Evolutionary conservation across 2,797 vertebrate species (phyloP).

Genomic region (Simalia tracyae): DNA sequence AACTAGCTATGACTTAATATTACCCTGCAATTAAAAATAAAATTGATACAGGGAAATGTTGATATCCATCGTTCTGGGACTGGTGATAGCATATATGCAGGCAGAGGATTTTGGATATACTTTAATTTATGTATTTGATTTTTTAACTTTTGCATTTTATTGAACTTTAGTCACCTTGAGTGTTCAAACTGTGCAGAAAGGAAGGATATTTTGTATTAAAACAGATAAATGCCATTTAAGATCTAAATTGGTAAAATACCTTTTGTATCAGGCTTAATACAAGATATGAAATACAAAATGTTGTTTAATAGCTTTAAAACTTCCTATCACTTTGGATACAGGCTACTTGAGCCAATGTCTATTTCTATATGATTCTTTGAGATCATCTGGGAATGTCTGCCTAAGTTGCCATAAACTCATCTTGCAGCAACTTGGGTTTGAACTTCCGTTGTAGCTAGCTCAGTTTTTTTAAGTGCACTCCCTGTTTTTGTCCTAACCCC

Average conservation of each 20-base stretch:
- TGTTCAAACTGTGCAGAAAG: not conserved
- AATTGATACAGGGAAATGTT: slow-evolving; percentile 12
- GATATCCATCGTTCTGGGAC: not conserved
- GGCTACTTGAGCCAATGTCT: not conserved
- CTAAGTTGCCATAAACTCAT: not conserved
- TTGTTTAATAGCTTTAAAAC: not conserved
- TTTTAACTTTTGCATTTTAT: not conserved
- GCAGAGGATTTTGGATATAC: not conserved
- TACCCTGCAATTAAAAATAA: slow-evolving; percentile 20
- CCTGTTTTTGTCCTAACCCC: not conserved
- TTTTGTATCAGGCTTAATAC: not conserved
- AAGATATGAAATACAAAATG: not conserved
- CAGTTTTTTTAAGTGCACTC: not conserved
- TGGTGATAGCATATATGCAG: not conserved
- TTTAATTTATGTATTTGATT: not conserved
- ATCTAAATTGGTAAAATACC: not conserved
- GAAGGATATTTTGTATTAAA: not conserved
- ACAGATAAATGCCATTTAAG: not conserved
- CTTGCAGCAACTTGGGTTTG: no score
- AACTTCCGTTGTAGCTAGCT: no score
- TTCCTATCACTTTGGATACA: not conserved
- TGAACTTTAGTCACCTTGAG: not conserved
- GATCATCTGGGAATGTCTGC: not conserved
- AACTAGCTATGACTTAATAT: not conserved
- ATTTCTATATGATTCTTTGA: not conserved